These are phyloP conservation scores for Megathymus violae DNA, from an alignment of 1,140 invertebrate species.

Conservation along the genomic window DNA sequence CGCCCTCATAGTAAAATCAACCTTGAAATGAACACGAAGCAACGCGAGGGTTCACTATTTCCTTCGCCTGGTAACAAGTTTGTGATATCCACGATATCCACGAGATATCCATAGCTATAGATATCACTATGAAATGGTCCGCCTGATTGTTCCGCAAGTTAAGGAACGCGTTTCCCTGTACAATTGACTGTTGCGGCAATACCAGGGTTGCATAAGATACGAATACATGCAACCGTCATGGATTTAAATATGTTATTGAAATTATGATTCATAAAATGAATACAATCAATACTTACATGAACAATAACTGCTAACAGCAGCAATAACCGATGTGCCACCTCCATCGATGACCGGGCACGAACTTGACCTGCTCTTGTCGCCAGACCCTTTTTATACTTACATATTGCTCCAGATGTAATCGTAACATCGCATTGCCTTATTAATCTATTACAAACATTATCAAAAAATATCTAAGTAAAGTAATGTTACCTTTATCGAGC, in stretches of 20 bases:
- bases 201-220: conserved; percentile 3
- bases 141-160: too few relatives aligned
- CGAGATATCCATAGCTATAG: too few relatives aligned
- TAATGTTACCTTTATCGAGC: conserved; percentile 39
- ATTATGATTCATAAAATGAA: conserved; percentile 27
- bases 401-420: conserved; percentile 54
- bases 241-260: too few relatives aligned
- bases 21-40: too few relatives aligned
- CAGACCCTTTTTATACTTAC: conserved; percentile 51
- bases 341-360: conserved; percentile 48
- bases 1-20: too few relatives aligned
- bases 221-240: not conserved
- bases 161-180: too few relatives aligned
- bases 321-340: conserved; percentile 44
- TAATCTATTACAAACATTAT: conserved; percentile 43
- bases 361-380: conserved; percentile 39
- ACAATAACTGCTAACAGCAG: conserved; percentile 50
- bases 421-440: conserved; percentile 40
- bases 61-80: too few relatives aligned
- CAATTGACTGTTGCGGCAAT: not conserved
- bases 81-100: too few relatives aligned
- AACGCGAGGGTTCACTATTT: too few relatives aligned
- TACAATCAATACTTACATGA: conserved; percentile 51
- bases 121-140: too few relatives aligned
- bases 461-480: conserved; percentile 25